Percentiles rank a stretch among this genome's conserved stretches.
Conservation (phyloP, 2,888 invertebrate species). For the Microdon myrmicae region DNA sequence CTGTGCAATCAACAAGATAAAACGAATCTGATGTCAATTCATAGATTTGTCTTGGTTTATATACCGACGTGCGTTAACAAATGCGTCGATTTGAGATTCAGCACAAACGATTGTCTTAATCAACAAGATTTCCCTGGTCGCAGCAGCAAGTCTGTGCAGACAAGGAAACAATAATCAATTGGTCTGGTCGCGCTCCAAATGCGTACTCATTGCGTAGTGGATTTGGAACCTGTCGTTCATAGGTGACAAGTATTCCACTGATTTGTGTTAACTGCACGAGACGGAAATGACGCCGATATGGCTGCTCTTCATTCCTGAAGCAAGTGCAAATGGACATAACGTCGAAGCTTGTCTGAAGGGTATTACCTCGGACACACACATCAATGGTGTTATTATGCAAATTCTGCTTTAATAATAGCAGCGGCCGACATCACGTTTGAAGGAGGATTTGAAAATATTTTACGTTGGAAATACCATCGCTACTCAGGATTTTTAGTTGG, state of each 20-base stretch:
- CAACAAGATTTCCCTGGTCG: constrained; percentile 24
- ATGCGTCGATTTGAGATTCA: constrained; percentile 18
- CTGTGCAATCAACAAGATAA: constrained; percentile 13
- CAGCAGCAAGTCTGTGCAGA: constrained; percentile 4
- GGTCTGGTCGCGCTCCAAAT: constrained; percentile 13
- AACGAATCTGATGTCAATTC: constrained; percentile 28
- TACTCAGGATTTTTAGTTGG: too few relatives aligned
- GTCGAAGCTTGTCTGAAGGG: too few relatives aligned
- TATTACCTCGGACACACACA: too few relatives aligned
- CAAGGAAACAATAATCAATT: constrained; percentile 25
- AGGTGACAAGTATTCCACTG: constrained; percentile 16
- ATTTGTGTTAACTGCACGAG: constrained; percentile 38
- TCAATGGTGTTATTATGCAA: too few relatives aligned
- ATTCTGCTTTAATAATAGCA: too few relatives aligned
- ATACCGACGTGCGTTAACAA: constrained; percentile 19
- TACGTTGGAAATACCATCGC: too few relatives aligned
- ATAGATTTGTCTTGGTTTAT: constrained; percentile 18
- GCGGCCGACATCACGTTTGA: too few relatives aligned
- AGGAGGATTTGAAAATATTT: too few relatives aligned
- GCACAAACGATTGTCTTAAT: background rate
- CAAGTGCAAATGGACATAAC: constrained; percentile 13
- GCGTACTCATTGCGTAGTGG: constrained; percentile 2
- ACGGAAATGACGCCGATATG: constrained; percentile 29
- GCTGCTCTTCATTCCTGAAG: constrained; percentile 15
- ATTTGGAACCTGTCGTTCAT: constrained; percentile 8